Evolutionary conservation across 2,797 vertebrate genomes (phyloP).

Genomic region (Sternarchorhynchus goeldii): DNA sequence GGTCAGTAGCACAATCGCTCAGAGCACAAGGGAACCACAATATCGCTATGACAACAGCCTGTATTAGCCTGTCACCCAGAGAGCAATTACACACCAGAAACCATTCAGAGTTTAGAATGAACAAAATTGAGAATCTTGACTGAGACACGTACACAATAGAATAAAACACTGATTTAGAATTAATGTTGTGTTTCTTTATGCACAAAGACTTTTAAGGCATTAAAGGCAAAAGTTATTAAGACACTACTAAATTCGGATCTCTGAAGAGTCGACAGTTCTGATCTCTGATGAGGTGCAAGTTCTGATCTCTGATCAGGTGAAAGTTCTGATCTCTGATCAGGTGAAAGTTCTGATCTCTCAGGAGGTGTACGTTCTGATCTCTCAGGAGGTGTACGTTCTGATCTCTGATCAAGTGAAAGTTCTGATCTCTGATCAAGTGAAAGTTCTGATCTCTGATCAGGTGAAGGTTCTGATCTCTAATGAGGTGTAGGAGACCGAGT

Average conservation of each 20-base stretch:
- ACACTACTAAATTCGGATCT: not conserved
- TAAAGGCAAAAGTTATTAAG: too few relatives aligned
- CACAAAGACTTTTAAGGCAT: not conserved
- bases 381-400: not conserved
- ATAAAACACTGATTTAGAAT: not conserved
- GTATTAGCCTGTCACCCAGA: not conserved
- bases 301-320: not conserved
- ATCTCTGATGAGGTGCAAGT: not conserved
- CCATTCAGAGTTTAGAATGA: conserved; percentile 16
- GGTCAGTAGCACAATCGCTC: not conserved
- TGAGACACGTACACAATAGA: not conserved
- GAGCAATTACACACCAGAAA: conserved; percentile 16
- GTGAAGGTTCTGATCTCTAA: not conserved
- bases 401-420: not conserved
- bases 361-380: too few relatives aligned
- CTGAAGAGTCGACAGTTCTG: not conserved
- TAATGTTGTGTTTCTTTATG: not conserved
- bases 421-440: not conserved
- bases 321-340: not conserved
- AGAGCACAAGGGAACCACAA: not conserved
- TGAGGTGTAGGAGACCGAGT: not conserved
- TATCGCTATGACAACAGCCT: conserved; percentile 40
- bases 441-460: not conserved
- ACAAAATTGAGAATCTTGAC: not conserved
- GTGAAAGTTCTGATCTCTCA: not conserved